Conservation (phyloP, 2,113 vertebrate species). For the Petrocephalus microphthalmus region DNA sequence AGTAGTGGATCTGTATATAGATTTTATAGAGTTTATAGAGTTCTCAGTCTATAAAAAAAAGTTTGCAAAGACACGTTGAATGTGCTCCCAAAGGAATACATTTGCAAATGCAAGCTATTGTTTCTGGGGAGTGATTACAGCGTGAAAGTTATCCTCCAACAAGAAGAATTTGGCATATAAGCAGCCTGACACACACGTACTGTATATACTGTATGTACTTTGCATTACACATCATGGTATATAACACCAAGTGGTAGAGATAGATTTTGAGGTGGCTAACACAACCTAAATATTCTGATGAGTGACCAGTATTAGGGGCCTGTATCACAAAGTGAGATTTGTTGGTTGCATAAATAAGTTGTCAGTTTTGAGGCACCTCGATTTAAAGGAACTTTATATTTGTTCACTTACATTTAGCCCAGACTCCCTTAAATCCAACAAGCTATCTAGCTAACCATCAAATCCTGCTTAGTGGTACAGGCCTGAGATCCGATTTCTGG, state of each 20-base stretch:
- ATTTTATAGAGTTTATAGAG: background rate
- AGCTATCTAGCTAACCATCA: background rate
- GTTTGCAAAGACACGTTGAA: background rate
- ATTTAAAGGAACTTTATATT: background rate
- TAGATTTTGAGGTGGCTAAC: background rate
- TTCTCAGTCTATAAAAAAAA: background rate
- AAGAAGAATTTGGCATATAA: conserved; percentile 30
- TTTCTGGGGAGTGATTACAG: conserved; percentile 23
- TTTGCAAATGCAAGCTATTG: background rate
- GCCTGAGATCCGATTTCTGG: background rate
- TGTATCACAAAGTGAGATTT: background rate
- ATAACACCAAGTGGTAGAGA: background rate
- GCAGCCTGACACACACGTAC: conserved; percentile 30
- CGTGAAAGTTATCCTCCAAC: conserved; percentile 40
- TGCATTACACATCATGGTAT: background rate
- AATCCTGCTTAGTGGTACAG: background rate
- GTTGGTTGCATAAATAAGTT: background rate
- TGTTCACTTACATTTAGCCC: background rate
- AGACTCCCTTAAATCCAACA: background rate
- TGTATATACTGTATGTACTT: background rate
- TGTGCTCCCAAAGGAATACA: background rate
- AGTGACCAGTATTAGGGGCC: background rate
- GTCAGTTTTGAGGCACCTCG: background rate
- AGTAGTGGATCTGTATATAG: background rate
- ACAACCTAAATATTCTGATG: background rate